phyloP scores from a whole-genome alignment of 2,888 invertebrate species.

The Pammene aurita region DNA sequence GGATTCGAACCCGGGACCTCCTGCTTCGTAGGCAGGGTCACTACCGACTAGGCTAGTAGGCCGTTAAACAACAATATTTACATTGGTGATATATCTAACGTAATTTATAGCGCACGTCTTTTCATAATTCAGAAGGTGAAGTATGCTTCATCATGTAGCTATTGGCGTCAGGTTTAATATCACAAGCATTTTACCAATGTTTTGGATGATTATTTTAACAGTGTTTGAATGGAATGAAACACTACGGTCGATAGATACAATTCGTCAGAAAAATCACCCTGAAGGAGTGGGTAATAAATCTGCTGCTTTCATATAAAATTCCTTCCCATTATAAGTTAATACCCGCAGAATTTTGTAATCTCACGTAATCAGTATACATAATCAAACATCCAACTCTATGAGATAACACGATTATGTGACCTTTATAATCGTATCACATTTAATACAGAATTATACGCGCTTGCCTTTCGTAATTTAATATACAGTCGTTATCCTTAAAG shows the following conservation, averaged over 20 bases:
- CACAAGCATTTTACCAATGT: no score
- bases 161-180: no score
- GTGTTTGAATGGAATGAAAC: no score
- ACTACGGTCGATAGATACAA: no score
- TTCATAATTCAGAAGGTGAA: background rate
- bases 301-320: background rate
- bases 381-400: constrained; percentile 4
- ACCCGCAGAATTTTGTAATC: constrained; percentile 1
- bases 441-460: constrained; percentile 60
- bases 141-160: no score
- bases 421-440: constrained; percentile 66
- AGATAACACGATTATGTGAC: constrained; percentile 61
- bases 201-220: no score
- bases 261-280: no score
- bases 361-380: background rate
- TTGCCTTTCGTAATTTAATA: constrained; percentile 69
- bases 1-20: no score
- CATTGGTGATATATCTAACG: background rate
- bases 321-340: background rate
- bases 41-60: no score
- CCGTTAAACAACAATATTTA: no score
- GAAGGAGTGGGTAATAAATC: no score
- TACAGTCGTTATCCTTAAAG: constrained; percentile 62
- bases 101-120: background rate
- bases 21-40: no score